phyloP scores from a whole-genome alignment of 2,888 invertebrate species.

The Oeneis ivallda region DNA sequence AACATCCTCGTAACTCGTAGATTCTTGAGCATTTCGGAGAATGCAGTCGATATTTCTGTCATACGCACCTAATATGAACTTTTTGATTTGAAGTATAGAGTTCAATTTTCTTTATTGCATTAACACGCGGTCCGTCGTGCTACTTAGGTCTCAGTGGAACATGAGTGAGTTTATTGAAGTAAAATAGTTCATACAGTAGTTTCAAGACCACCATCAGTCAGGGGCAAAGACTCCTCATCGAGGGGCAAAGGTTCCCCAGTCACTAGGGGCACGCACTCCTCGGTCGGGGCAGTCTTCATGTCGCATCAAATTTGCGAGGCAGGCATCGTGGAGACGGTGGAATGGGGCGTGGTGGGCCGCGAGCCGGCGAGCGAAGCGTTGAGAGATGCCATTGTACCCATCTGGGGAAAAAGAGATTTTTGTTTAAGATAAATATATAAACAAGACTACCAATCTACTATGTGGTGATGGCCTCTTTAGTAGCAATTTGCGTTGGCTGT shows the following conservation, averaged over 20 bases:
- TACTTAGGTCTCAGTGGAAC: neutral
- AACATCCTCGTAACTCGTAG: no score
- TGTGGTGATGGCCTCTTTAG: no score
- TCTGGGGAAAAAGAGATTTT: no score
- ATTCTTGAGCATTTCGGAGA: no score
- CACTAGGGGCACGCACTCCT: constrained; percentile 21
- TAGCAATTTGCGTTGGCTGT: no score
- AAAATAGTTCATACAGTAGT: constrained; percentile 48
- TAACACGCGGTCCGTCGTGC: no score
- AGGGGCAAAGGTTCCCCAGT: neutral
- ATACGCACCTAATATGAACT: no score
- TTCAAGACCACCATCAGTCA: constrained; percentile 46
- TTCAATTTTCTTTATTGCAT: no score
- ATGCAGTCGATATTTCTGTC: no score
- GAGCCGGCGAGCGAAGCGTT: constrained; percentile 94
- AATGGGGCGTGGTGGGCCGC: constrained; percentile 94
- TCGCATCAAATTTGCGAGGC: constrained; percentile 81
- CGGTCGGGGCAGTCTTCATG: constrained; percentile 22
- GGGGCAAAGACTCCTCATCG: constrained; percentile 7
- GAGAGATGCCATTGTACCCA: constrained; percentile 95
- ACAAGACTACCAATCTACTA: no score
- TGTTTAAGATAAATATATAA: no score
- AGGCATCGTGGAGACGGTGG: constrained; percentile 94
- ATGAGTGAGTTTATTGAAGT: neutral
- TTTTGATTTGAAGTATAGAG: no score